Evolutionary conservation across 2,888 invertebrate genomes (phyloP), one percentile per base, ranked within the genome.

Genomic region (Caenorhabditis sinica): DNA sequence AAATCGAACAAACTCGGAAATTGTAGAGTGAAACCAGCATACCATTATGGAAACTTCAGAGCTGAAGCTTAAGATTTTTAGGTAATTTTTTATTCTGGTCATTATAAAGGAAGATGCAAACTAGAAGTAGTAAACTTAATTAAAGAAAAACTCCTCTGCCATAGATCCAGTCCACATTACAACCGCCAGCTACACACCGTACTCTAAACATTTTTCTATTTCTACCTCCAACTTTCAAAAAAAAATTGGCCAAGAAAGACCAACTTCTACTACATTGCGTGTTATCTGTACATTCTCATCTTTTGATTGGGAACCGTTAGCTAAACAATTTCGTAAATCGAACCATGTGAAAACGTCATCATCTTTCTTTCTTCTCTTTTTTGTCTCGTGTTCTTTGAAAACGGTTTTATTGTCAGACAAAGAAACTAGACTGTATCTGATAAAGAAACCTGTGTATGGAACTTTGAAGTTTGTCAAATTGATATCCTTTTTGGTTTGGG

Each of bases 381-480:
- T 51, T 20, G 15, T 56, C 56, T 56, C 56, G 56, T 33, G 60
- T 60, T 33, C 43, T 65, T 65, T 45, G 45, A 45, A 65, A 65
- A 43, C 25, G 15, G 36, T 43, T 43, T 65, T 30, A n/a, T 65
- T 49, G 15, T 28, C 28, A 45, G 28, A 65, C 36, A 65, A 30
- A 45, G 49, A 65, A 13, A 65, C 65, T 65, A 65, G 45, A 65
- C 65, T 65, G n/a, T 65, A n/a, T 23, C 5, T 63, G 43, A 45
- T 45, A 45, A 25, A 17, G 20, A 33, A 65, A 65, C 65, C 65
- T 45, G 65, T 65, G 25, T 61, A 4, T 17, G 17, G 45, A 45
- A 45, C 45, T 63, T 45, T 63, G 43, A 17, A 45, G 63, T 63
- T 63, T 63, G 63, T 63, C 3, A 63, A 40, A 13, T 63, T 63